Percentiles rank a stretch among this genome's conserved stretches.
Evolutionary conservation across 1,140 invertebrate genomes (phyloP).

Genomic region (Trichomalopsis sarcophagae): DNA sequence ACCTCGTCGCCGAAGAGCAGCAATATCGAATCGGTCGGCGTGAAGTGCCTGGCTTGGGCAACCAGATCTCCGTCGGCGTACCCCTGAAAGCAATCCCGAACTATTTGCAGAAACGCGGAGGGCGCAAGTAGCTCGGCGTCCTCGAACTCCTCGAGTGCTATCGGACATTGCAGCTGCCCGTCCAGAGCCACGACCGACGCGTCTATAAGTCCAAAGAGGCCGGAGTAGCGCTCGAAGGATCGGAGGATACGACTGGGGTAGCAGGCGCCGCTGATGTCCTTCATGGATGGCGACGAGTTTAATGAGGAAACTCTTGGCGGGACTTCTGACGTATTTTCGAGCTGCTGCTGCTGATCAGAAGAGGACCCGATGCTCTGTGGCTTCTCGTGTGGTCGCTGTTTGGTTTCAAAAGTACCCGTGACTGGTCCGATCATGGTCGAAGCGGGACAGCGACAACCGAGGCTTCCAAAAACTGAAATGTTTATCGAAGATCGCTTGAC

Average conservation of each 20-base stretch:
- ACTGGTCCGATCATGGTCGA: too few relatives aligned
- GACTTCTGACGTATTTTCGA: not conserved
- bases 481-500: too few relatives aligned
- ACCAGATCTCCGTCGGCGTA: conserved; percentile 58
- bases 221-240: conserved; percentile 39
- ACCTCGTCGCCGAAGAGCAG: conserved; percentile 70
- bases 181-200: not conserved
- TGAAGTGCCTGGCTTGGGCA: conserved; percentile 66
- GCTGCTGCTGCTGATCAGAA: not conserved
- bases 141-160: conserved; percentile 57
- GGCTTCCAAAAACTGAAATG: too few relatives aligned
- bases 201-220: conserved; percentile 54
- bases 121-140: conserved; percentile 56
- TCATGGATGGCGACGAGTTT: not conserved
- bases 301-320: conserved; percentile 13
- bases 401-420: too few relatives aligned
- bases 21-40: conserved; percentile 71
- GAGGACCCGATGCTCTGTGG: not conserved
- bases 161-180: conserved; percentile 11
- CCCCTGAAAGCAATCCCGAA: conserved; percentile 72
- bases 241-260: not conserved
- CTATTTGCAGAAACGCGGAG: conserved; percentile 56
- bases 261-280: not conserved
- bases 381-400: not conserved
- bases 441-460: too few relatives aligned